Evolutionary conservation across 1,140 invertebrate species (phyloP), one percentile per base, ranked within the genome.

Genomic region (Drosophila sp.): DNA sequence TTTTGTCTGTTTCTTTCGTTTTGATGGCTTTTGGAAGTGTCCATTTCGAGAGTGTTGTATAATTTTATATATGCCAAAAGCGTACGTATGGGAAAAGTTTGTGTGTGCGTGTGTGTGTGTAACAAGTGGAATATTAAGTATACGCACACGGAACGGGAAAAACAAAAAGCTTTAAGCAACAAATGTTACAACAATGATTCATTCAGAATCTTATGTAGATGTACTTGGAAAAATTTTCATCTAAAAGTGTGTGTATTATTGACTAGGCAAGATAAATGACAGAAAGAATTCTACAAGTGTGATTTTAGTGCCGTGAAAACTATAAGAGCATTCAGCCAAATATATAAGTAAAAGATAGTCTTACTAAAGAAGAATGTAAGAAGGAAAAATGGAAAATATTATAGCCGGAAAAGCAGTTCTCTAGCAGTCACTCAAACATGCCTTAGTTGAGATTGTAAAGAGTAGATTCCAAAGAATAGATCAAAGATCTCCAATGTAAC

Each of bases 81-180:
- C 83, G 60, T 68, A 27, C 44, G 30, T 44, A 29, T 63, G 29
- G 63, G 64, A 67, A 72, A 73, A 17, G 17, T 17, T 17, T 17
- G 17, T 17, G 17, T 17, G 17, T 17, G 17, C 17, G 17, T 17
- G 17, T 72, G 65, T 25, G 17, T 56, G 58, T 66, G 35, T 65
- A 84, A 84, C 80, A 79, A 79, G 66, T 82, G 69, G 83, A 81
- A 79, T 79, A 78, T 86, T 72, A 81, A 79, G 63, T 68, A 61
- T 50, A 50, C 44, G 44, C 56, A 41, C n/a, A 5, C 30, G 29
- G 27, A 33, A 35, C 2, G n/a, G 11, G 17, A 30, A 38, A 44
- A 3, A 56, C 32, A 76, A 76, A 76, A 38, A 63, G 33, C 32
- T 58, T n/a, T 4, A 58, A 64, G 60, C 33, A 57, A 38, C 4